Base-by-base conservation (phyloP, 2,888 invertebrate genomes). In the Drosophila parthenogenetica region DNA sequence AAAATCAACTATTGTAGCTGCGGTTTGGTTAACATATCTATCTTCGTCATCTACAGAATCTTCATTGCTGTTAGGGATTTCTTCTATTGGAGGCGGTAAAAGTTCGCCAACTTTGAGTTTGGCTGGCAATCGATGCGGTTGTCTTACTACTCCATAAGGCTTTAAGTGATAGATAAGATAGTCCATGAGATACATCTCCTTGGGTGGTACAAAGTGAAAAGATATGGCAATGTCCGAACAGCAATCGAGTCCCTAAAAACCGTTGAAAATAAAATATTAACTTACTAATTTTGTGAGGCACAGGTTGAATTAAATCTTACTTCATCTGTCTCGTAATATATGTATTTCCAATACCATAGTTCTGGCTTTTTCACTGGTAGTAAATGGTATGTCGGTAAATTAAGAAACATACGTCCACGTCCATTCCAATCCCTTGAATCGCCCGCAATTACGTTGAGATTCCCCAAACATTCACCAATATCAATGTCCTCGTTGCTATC, bases 341-440 rank as follows among this genome's bases (percentile, higher is more conserved):
- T 96, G 91, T 98, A 98, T 81, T 95, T 94, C 97, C 97, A 98
- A 91, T 98, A 98, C 99, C 99, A 99, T 90, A 95, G 97, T 39
- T 93, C 93, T 81, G 95, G 95, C 69, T 95, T 94, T 43, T 96
- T 94, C 81, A 62, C 95, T 7, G 98, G 98, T 86, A 98, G 97
- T 32, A 99, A 93, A 91, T 98, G 98, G 90, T 97, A 96, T 79
- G 97, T 96, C 0, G 98, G 98, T 2, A 96, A 94, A 92, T 98
- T 98, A 0, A 98, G 98, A 92, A 99, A 97, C 93, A n/a, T n/a
- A n/a, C n/a, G n/a, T n/a, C n/a, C n/a, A n/a, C n/a, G n/a, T n/a
- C n/a, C n/a, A n/a, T n/a, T n/a, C n/a, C n/a, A n/a, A n/a, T n/a
- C n/a, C n/a, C n/a, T n/a, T n/a, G n/a, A n/a, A n/a, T n/a, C n/a